Evolutionary conservation across 2,888 invertebrate species (phyloP).

Genomic region (Tribolium freemani): DNA sequence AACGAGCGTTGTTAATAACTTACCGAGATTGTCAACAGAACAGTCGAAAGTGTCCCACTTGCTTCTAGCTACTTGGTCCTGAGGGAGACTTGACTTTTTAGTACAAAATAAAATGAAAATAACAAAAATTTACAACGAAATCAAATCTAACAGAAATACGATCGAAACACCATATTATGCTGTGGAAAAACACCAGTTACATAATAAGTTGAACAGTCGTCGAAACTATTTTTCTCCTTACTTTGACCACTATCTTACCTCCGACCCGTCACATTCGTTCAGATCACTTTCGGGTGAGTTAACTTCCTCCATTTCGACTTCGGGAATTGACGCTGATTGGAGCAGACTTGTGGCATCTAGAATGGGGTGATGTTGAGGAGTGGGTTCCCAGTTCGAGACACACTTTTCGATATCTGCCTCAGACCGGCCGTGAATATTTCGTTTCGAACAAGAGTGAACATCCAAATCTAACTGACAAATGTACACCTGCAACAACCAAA

Average conservation of each 20-base stretch:
- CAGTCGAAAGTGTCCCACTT: constrained; percentile 93
- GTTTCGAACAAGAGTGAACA: constrained; percentile 80
- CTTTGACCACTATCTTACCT: constrained; percentile 57
- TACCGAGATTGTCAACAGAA: constrained; percentile 86
- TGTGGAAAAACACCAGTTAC: constrained; percentile 51
- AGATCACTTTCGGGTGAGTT: constrained; percentile 55
- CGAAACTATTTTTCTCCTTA: constrained; percentile 17
- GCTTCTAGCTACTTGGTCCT: constrained; percentile 71
- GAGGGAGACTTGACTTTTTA: constrained; percentile 63
- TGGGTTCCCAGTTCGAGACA: constrained; percentile 80
- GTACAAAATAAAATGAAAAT: constrained; percentile 52
- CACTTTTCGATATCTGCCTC: constrained; percentile 84
- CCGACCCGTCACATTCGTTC: constrained; percentile 67
- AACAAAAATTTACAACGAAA: constrained; percentile 39
- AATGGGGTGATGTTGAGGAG: constrained; percentile 85
- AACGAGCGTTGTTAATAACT: constrained; percentile 66
- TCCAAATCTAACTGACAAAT: constrained; percentile 91
- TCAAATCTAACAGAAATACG: constrained; percentile 25
- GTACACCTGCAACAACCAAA: constrained; percentile 78
- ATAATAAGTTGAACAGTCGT: constrained; percentile 12
- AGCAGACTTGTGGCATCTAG: constrained; percentile 87
- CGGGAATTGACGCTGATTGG: constrained; percentile 85
- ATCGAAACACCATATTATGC: constrained; percentile 45
- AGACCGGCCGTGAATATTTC: constrained; percentile 87
- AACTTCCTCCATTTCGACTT: constrained; percentile 85